Conservation (phyloP, 2,888 invertebrate species). For the Amphipoea oculea region DNA sequence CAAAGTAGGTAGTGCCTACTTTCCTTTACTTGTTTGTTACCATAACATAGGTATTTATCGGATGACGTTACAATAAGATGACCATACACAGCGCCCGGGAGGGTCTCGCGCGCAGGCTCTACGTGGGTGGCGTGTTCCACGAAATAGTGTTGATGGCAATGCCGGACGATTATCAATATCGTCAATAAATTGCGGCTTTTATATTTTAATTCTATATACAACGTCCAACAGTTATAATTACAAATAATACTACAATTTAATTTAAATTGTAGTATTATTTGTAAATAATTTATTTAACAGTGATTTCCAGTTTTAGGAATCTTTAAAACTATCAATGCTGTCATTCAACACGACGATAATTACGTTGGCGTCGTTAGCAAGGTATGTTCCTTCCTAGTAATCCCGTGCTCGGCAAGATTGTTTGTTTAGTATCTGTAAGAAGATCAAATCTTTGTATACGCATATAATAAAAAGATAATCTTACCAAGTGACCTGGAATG, state of each 20-base stretch:
- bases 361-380: conserved; percentile 14
- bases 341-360: conserved; percentile 6
- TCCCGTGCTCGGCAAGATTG: conserved; percentile 26
- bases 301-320: conserved; percentile 6
- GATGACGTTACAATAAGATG: conserved; percentile 76
- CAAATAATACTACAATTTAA: conserved; percentile 15
- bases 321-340: conserved; percentile 1
- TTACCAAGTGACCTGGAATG: conserved; percentile 89
- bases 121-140: conserved; percentile 88
- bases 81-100: conserved; percentile 70
- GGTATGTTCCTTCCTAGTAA: conserved; percentile 8
- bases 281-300: background rate
- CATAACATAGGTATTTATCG: conserved; percentile 52
- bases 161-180: conserved; percentile 74
- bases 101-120: conserved; percentile 74
- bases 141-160: conserved; percentile 81
- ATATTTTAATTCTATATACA: background rate
- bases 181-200: conserved; percentile 72
- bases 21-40: conserved; percentile 44
- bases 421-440: conserved; percentile 64
- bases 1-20: conserved; percentile 7
- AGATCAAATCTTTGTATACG: conserved; percentile 70
- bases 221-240: conserved; percentile 1
- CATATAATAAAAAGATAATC: conserved; percentile 84
- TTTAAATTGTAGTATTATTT: too few species aligned